Evolutionary conservation across 2,888 invertebrate genomes (phyloP).

Genomic region (Polietes domitor): DNA sequence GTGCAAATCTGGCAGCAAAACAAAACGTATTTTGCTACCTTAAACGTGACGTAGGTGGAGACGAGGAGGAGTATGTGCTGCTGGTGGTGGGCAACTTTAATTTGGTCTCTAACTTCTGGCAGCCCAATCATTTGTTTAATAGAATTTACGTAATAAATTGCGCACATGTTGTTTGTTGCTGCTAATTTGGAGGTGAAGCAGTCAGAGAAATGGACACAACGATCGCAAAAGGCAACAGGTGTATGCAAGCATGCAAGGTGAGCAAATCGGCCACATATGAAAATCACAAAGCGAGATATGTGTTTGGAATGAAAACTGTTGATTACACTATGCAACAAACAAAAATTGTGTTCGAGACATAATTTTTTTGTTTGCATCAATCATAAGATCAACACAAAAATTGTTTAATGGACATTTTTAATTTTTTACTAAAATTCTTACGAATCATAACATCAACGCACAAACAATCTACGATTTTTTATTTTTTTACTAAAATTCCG

Average conservation of each 20-base stretch:
- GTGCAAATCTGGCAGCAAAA: constrained; percentile 55
- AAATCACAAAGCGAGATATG: not conserved
- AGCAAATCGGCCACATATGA: too few relatives aligned
- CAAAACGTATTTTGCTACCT: constrained; percentile 56
- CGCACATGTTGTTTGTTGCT: constrained; percentile 15
- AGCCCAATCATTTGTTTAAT: constrained; percentile 56
- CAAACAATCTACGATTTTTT: too few relatives aligned
- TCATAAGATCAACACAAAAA: too few relatives aligned
- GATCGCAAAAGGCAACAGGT: constrained; percentile 53
- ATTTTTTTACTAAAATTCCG: too few relatives aligned
- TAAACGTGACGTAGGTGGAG: constrained; percentile 64
- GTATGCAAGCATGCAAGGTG: constrained; percentile 11
- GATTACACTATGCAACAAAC: too few relatives aligned
- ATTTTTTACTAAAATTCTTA: too few relatives aligned
- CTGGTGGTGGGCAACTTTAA: constrained; percentile 42
- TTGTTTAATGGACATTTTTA: too few relatives aligned
- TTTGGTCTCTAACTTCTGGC: constrained; percentile 53
- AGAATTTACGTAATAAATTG: constrained; percentile 57
- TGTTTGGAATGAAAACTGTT: too few relatives aligned
- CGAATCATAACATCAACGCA: too few relatives aligned
- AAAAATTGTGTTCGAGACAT: too few relatives aligned
- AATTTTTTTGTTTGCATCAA: too few relatives aligned
- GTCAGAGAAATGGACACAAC: not conserved
- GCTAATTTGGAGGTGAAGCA: constrained; percentile 6
- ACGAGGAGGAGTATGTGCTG: not conserved